Evolutionary conservation across 2,888 invertebrate species (phyloP), one percentile per base, ranked within the genome.

Genomic region (Rambutsinella grinnellia): DNA sequence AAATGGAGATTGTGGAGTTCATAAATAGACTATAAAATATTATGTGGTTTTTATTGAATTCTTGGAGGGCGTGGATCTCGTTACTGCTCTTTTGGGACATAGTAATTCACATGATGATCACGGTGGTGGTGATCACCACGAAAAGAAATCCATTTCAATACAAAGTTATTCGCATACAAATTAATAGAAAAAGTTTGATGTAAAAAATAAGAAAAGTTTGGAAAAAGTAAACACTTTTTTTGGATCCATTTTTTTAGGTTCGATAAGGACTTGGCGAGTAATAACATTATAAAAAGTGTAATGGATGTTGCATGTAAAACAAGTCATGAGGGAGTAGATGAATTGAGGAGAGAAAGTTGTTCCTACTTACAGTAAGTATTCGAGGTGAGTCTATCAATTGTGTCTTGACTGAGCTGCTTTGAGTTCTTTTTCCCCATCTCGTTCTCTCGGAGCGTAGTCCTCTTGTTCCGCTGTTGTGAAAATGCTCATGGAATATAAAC

Each of bases 291-390:
- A 44, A 24, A 53, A 28, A 68, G 60, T 15, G 68, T 68, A 68
- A 68, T 68, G 68, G 68, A 58, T 68, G 68, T 68, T 69, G 21
- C 49, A 69, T 69, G 69, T 69, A 69, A 69, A n/a, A 70, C 62
- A 70, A 61, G 65, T 17, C 24, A 21, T 46, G 27, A 19, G 54
- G 15, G 24, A 36, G 15, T n/a, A 46, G 62, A 51, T 51, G 44
- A 54, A 26, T 46, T 54, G 24, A 17, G n/a, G 19, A 51, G 51
- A 56, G n/a, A 69, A 53, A 44, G 15, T 49, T 46, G n/a, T n/a
- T n/a, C n/a, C n/a, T 87, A 92, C 95, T 95, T 88, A 97, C 96
- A 97, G 89, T 97, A 97, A 83, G 96, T 97, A 85, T 94, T 95
- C 82, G 92, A 93, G 84, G 95, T 96, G 84, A 97, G 91, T 84